Conservation (phyloP, 2,113 vertebrate species). For the Theropithecus gelada region DNA sequence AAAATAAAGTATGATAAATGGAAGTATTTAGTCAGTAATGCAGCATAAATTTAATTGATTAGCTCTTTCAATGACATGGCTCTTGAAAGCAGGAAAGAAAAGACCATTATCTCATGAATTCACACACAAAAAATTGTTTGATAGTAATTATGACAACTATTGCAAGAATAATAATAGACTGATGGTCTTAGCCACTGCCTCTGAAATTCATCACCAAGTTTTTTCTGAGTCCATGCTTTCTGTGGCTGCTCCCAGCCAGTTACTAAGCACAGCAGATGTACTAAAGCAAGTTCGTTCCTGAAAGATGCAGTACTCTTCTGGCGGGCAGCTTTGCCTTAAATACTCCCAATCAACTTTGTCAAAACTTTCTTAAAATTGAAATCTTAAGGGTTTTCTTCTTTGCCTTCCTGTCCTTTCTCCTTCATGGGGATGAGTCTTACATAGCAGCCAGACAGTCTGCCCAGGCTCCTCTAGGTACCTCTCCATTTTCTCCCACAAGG, state of each 20-base stretch:
- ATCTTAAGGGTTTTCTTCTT: neutral
- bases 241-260: neutral
- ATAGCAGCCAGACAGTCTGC: neutral
- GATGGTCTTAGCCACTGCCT: neutral
- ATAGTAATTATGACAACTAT: neutral
- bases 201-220: slow-evolving; percentile 1
- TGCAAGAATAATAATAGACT: neutral
- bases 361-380: neutral
- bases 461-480: neutral
- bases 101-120: neutral
- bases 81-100: slow-evolving; percentile 44
- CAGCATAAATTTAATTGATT: slow-evolving; percentile 49
- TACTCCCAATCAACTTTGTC: neutral
- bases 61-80: neutral
- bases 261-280: neutral
- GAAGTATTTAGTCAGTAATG: neutral
- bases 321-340: neutral
- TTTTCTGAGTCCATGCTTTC: neutral
- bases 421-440: neutral
- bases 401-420: neutral
- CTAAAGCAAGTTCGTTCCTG: neutral
- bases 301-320: neutral
- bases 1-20: slow-evolving; percentile 23
- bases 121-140: neutral
- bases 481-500: neutral